A percentile compares a stretch with the other conserved stretches of the same genome.
Conservation (phyloP, 2,113 vertebrate genomes). For the Lamprotornis superbus region DNA sequence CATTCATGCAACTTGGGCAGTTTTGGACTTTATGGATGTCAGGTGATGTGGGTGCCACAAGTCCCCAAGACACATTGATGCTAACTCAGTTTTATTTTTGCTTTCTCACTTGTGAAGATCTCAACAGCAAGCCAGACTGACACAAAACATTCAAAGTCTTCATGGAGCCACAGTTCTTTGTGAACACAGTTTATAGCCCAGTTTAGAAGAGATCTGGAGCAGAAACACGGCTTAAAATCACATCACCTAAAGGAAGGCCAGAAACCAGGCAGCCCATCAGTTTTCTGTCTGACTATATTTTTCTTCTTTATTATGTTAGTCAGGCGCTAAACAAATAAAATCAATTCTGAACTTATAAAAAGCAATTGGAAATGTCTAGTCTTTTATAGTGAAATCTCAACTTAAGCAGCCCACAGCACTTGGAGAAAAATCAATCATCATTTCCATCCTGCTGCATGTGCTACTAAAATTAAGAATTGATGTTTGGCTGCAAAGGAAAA, state of each 20-base stretch:
- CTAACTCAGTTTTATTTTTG: background rate
- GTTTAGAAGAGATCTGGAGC: background rate
- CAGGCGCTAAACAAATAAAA: constrained; percentile 71
- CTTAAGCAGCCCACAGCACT: constrained; percentile 61
- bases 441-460: constrained; percentile 58
- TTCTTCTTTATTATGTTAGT: constrained; percentile 23
- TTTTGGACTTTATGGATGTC: background rate
- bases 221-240: background rate
- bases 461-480: constrained; percentile 72
- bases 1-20: background rate
- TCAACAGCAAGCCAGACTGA: background rate
- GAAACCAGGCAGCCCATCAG: background rate
- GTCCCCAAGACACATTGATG: background rate
- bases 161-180: background rate
- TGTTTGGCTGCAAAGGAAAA: constrained; percentile 58
- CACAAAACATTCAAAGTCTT: background rate
- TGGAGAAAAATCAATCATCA: constrained; percentile 71
- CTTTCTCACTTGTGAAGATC: constrained; percentile 1
- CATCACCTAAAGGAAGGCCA: background rate
- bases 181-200: background rate
- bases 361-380: constrained; percentile 73
- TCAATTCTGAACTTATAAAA: constrained; percentile 69
- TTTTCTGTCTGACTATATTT: background rate
- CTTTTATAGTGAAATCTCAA: constrained; percentile 66
- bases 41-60: background rate